A percentile compares a stretch with the other conserved stretches of the same genome.
Conservation (phyloP, 2,797 vertebrate species). For the Vultur gryphus region DNA sequence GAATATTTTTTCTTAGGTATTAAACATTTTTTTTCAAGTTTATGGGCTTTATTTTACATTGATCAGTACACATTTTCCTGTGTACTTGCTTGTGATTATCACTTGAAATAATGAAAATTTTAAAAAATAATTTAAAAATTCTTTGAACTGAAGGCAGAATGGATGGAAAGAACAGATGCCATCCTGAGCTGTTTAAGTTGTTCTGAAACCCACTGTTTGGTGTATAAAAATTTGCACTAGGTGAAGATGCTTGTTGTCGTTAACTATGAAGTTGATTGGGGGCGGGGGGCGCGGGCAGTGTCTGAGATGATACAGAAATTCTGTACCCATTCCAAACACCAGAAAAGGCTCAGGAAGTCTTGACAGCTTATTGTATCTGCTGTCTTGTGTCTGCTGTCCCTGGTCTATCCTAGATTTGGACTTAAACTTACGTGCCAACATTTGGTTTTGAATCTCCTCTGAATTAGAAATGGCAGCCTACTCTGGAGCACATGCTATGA, state of each 20-base stretch:
- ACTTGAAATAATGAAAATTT: neutral
- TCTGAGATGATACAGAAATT: neutral
- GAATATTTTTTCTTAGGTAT: neutral
- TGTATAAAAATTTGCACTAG: neutral
- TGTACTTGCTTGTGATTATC: neutral
- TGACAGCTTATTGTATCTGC: neutral
- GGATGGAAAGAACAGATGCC: neutral
- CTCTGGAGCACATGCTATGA: neutral
- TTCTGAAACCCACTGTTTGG: neutral
- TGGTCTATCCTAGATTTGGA: neutral
- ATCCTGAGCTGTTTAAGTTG: neutral
- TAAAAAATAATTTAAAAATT: neutral
- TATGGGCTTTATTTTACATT: neutral
- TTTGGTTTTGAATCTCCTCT: neutral
- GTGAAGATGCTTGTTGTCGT: neutral
- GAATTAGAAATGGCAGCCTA: neutral
- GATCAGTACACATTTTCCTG: neutral
- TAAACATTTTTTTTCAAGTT: neutral
- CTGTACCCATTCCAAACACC: neutral
- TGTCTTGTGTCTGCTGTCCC: neutral
- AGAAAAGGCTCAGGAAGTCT: neutral
- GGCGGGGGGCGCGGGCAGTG: too few relatives aligned
- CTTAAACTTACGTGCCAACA: neutral
- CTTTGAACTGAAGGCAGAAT: neutral
- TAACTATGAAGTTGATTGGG: neutral